Evolutionary conservation across 2,113 vertebrate species (phyloP).

Genomic region (Chlamydotis undulata): DNA sequence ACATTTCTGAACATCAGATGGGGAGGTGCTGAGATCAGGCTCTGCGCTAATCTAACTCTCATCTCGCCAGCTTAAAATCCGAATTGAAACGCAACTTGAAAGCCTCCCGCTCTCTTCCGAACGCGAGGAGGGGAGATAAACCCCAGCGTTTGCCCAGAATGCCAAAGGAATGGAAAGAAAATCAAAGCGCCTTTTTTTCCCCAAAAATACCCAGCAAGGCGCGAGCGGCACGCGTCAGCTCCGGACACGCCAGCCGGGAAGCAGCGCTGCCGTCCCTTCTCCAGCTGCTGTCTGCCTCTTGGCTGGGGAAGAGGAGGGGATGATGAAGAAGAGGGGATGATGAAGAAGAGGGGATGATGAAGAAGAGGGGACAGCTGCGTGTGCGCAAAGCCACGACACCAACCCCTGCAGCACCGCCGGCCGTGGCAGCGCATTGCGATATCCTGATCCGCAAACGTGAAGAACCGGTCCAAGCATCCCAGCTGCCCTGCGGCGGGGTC

Average conservation of each 20-base stretch:
- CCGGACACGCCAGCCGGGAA: background rate
- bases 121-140: background rate
- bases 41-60: background rate
- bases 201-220: background rate
- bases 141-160: background rate
- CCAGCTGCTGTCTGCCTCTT: background rate
- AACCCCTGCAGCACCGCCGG: background rate
- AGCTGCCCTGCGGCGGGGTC: fast-evolving
- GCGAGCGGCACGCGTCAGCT: background rate
- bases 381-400: background rate
- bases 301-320: background rate
- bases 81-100: constrained; percentile 54
- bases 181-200: background rate
- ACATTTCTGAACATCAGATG: constrained; percentile 39
- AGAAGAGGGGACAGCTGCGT: no score
- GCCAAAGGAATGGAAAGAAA: background rate
- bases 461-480: fast-evolving
- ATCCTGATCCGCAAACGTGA: fast-evolving
- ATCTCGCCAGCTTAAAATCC: constrained; percentile 28
- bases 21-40: constrained; percentile 23
- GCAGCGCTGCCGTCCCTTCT: constrained; percentile 6
- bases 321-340: no score
- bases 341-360: background rate
- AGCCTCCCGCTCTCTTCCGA: background rate
- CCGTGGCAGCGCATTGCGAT: fast-evolving